Evolutionary conservation across 2,797 vertebrate species (phyloP).

Genomic region (Crenuchus spilurus): DNA sequence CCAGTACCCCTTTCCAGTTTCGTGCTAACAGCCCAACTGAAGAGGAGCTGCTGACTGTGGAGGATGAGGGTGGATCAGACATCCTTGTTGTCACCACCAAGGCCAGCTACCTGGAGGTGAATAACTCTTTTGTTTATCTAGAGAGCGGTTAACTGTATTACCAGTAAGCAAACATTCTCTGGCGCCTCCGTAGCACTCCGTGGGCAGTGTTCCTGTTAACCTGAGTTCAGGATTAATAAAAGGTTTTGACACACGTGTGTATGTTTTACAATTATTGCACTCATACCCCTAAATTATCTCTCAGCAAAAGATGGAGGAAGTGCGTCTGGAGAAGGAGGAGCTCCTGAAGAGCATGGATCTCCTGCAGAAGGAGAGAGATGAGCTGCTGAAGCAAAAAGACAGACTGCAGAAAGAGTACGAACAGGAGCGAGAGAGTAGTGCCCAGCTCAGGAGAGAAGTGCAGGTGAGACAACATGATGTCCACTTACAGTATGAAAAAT

Average conservation of each 20-base stretch:
- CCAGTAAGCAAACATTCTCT: neutral
- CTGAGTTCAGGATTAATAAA: neutral
- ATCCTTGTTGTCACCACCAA: conserved; percentile 98
- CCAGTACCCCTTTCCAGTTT: conserved; percentile 97
- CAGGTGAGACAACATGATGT: conserved; percentile 83
- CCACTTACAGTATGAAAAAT: too few species aligned
- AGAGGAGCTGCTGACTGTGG: conserved; percentile 95
- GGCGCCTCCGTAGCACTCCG: neutral
- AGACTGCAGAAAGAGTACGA: conserved; percentile 74
- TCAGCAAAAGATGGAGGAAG: conserved; percentile 95
- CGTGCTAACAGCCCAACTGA: conserved; percentile 88
- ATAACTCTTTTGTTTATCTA: conserved; percentile 19
- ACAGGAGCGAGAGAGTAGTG: conserved; percentile 77
- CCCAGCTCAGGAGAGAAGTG: conserved; percentile 84
- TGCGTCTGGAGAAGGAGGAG: conserved; percentile 91
- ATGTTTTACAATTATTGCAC: too few species aligned
- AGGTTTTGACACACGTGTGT: too few species aligned
- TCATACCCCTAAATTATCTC: conserved; percentile 31
- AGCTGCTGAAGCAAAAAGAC: conserved; percentile 84
- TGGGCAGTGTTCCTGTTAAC: neutral
- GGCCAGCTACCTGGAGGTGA: conserved; percentile 93
- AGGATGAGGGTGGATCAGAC: conserved; percentile 96
- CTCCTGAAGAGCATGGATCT: conserved; percentile 82
- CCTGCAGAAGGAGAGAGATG: conserved; percentile 86
- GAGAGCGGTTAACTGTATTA: neutral